Evolutionary conservation across 2,888 invertebrate genomes (phyloP), one percentile per base, ranked within the genome.

Genomic region (Plebejus argus): DNA sequence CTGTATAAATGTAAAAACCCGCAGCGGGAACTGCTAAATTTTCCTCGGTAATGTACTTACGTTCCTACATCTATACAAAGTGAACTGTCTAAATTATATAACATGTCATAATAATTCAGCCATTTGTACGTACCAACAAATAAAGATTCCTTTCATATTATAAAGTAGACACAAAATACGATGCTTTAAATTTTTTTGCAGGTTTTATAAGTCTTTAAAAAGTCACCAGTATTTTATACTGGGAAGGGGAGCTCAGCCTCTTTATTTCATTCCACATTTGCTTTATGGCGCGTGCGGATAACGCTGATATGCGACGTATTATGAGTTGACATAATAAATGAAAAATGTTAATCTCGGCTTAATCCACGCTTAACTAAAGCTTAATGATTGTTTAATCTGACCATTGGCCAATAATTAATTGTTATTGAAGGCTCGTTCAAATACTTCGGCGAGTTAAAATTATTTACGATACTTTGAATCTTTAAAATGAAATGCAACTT

Each of bases 281-380:
- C 72, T 72, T 72, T 72, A 72, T 72, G 45, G 18, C 5, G 20
- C 72, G 72, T 20, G 72, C 39, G 45, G 72, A 20, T 71, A 39
- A 71, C 35, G 70, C n/a, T 35, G 70, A 70, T 71, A 71, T 39
- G 23, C 72, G 72, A 45, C 72, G 45, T 20, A 72, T 45, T 72
- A 72, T 39, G 39, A 72, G 72, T 72, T 23, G 72, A 72, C 45
- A 72, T 45, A 45, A 72, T 72, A 23, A 45, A 72, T 72, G 72
- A 72, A 72, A 72, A 72, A 72, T 72, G 72, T 39, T 72, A 20
- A 72, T 72, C 72, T 72, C 39, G 72, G 3, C 39, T 72, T 72
- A 45, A 72, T 39, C 72, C 72, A 15, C 23, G 72, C 72, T 72
- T 45, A 72, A 20, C 35, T 72, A 39, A 72, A 72, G 72, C 45